phyloP scores from a whole-genome alignment of 2,888 invertebrate species.

The Drosophila suboccidentalis region DNA sequence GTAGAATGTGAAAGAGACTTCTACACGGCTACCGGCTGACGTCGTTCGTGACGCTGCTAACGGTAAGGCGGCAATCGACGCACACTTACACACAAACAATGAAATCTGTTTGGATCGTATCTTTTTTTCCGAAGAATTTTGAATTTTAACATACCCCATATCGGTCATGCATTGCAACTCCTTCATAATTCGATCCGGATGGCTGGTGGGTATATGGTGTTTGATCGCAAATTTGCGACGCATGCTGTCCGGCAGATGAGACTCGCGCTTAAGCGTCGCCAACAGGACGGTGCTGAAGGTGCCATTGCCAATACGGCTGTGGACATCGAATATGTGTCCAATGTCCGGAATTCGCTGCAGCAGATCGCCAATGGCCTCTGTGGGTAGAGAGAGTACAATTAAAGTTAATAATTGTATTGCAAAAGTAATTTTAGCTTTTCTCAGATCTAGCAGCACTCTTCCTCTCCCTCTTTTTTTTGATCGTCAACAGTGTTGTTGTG shows the following conservation, averaged over 20 bases:
- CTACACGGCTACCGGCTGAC: constrained; percentile 57
- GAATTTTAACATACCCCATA: constrained; percentile 88
- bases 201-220: constrained; percentile 94
- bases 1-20: constrained; percentile 43
- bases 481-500: not conserved
- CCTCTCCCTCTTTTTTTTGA: not conserved
- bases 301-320: constrained; percentile 92
- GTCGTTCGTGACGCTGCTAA: constrained; percentile 68
- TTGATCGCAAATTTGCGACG: constrained; percentile 92
- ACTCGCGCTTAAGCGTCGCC: constrained; percentile 87
- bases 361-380: constrained; percentile 84
- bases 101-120: not conserved
- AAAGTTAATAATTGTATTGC: not conserved
- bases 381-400: not conserved
- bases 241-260: constrained; percentile 84
- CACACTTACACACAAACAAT: constrained; percentile 4
- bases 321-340: constrained; percentile 88
- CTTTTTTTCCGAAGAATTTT: not conserved
- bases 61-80: constrained; percentile 8
- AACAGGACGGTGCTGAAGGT: constrained; percentile 95
- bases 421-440: not conserved
- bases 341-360: constrained; percentile 87
- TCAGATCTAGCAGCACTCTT: constrained; percentile 11
- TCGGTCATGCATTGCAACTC: constrained; percentile 92
- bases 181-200: constrained; percentile 92